These are phyloP conservation scores for Sebastes iracundus DNA, from an alignment of 2,797 vertebrate species.

Conservation along the genomic window DNA sequence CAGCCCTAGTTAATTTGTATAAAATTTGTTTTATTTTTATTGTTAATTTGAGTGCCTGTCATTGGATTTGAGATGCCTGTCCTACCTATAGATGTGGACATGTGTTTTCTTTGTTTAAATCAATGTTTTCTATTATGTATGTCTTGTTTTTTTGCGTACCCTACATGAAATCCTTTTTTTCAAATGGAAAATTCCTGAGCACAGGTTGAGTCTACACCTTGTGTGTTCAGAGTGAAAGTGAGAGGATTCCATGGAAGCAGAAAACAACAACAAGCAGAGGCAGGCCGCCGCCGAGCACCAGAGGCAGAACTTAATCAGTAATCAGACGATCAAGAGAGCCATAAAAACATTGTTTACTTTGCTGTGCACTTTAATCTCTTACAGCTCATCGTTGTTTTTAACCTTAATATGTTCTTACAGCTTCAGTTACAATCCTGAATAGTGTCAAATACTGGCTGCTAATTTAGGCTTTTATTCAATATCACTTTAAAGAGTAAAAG, in stretches of 20 bases:
- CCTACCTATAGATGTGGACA: neutral
- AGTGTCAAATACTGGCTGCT: neutral
- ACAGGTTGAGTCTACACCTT: neutral
- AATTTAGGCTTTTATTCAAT: neutral
- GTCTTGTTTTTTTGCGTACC: neutral
- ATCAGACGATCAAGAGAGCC: neutral
- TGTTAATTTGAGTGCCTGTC: neutral
- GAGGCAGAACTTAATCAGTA: neutral
- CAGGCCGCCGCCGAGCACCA: slow-evolving; percentile 19
- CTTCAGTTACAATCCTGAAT: neutral
- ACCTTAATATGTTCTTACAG: neutral
- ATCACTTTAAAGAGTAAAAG: neutral
- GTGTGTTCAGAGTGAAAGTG: neutral
- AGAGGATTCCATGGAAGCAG: slow-evolving; percentile 11
- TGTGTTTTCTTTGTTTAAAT: neutral
- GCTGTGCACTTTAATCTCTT: neutral
- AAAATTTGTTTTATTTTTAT: neutral
- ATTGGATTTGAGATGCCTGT: neutral
- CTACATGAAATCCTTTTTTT: neutral
- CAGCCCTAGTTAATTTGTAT: neutral
- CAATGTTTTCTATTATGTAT: neutral
- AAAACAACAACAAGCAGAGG: slow-evolving; percentile 28
- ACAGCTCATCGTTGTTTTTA: neutral
- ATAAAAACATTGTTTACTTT: slow-evolving; percentile 21
- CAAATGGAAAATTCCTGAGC: neutral